Percentiles rank a stretch among this genome's conserved stretches.
Evolutionary conservation across 2,888 invertebrate genomes (phyloP).

Genomic region (Lamproptera curius): DNA sequence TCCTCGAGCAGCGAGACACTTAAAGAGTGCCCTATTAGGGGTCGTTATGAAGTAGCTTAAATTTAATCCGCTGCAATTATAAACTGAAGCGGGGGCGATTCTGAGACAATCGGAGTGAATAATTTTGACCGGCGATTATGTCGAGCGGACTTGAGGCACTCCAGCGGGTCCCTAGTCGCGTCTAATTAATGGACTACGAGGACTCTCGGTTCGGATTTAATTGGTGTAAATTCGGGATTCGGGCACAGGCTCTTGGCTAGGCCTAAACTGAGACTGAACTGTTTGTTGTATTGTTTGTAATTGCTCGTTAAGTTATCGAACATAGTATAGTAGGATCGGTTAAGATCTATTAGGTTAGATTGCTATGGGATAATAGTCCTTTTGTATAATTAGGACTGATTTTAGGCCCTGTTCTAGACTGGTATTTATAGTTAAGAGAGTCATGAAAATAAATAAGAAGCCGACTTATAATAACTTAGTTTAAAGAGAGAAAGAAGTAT

Average conservation of each 20-base stretch:
- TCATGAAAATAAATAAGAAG: too few species aligned
- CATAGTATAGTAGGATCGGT: too few species aligned
- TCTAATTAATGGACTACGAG: slow-evolving; percentile 59
- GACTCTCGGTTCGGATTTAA: slow-evolving; percentile 41
- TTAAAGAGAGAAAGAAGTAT: too few species aligned
- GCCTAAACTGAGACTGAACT: too few species aligned
- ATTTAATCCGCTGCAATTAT: slow-evolving; percentile 49
- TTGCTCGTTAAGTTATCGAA: too few species aligned
- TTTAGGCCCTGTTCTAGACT: too few species aligned
- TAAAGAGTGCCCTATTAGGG: slow-evolving; percentile 1
- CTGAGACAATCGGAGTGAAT: slow-evolving; percentile 63
- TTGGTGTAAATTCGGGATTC: slow-evolving; percentile 45
- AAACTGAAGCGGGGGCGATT: slow-evolving; percentile 44
- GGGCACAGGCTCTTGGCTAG: slow-evolving; percentile 22
- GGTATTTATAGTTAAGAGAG: too few species aligned
- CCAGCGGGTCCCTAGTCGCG: slow-evolving; percentile 37
- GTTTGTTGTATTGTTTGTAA: too few species aligned
- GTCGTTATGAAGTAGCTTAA: slow-evolving; percentile 6
- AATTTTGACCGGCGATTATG: slow-evolving; percentile 65
- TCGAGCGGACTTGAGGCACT: slow-evolving; percentile 43
- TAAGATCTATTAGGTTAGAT: too few species aligned
- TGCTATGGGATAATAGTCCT: too few species aligned
- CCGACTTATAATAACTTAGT: too few species aligned
- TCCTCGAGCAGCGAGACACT: neutral
- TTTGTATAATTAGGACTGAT: too few species aligned